Percentiles rank a stretch among this genome's conserved stretches.
Conservation (phyloP, 2,888 invertebrate species). For the Thymelicus acteon region DNA sequence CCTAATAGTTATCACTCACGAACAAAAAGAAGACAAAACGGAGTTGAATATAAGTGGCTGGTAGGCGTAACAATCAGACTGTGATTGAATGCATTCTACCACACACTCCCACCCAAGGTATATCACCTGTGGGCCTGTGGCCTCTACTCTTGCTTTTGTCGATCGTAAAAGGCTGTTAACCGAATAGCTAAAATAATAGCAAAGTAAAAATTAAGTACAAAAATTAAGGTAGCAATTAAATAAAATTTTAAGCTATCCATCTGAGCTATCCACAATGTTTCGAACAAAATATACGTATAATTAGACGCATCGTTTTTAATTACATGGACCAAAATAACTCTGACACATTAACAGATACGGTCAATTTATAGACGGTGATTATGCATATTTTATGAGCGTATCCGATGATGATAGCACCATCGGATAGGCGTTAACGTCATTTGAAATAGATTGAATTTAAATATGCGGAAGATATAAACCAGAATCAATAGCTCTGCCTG, state of each 20-base stretch:
- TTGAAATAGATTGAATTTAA: conserved; percentile 67
- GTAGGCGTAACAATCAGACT: conserved; percentile 38
- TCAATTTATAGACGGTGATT: conserved; percentile 17
- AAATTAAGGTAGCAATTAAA: no score
- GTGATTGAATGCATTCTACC: conserved; percentile 35
- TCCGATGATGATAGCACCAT: conserved; percentile 35
- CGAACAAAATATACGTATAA: no score
- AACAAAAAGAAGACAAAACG: conserved; percentile 29
- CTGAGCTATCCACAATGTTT: no score
- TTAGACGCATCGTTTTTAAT: background rate
- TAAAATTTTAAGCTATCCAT: no score
- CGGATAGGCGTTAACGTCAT: conserved; percentile 59
- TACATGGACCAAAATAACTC: background rate
- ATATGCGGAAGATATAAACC: conserved; percentile 76
- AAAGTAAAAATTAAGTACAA: background rate
- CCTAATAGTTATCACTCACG: conserved; percentile 28
- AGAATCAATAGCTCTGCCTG: conserved; percentile 45
- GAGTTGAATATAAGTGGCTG: conserved; percentile 36
- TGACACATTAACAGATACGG: background rate
- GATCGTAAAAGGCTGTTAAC: conserved; percentile 1
- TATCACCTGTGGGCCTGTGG: conserved; percentile 20
- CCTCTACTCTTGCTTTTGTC: background rate
- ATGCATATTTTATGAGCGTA: conserved; percentile 20
- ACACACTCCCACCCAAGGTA: conserved; percentile 25
- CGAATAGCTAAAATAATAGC: background rate